A percentile compares a stretch with the other conserved stretches of the same genome.
These are phyloP conservation scores for Automeris io DNA, from an alignment of 2,888 invertebrate species.

Conservation along the genomic window DNA sequence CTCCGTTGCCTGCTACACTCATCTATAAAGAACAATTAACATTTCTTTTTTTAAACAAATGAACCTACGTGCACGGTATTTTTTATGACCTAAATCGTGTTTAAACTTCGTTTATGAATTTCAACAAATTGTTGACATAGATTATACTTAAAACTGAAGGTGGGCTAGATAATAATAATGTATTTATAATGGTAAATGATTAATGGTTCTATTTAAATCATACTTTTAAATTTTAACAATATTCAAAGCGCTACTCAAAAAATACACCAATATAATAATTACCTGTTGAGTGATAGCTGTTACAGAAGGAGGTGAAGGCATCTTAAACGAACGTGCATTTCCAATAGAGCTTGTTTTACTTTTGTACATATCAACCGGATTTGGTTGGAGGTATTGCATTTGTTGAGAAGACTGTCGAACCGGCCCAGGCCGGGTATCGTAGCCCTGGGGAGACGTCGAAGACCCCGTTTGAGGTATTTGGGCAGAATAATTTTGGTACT, in stretches of 20 bases:
- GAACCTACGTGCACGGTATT: too few species aligned
- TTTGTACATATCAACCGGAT: constrained; percentile 45
- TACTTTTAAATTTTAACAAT: too few species aligned
- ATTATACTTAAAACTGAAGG: too few species aligned
- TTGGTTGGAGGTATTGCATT: constrained; percentile 55
- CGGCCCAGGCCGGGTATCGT: constrained; percentile 25
- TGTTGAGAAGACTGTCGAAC: constrained; percentile 36
- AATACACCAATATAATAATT: constrained; percentile 8
- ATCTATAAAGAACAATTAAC: constrained; percentile 13
- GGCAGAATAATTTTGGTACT: constrained; percentile 44
- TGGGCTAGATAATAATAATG: too few species aligned
- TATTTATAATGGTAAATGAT: too few species aligned
- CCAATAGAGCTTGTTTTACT: constrained; percentile 30
- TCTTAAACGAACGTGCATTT: constrained; percentile 55
- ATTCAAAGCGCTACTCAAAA: too few species aligned
- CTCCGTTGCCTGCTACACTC: constrained; percentile 16
- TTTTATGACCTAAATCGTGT: too few species aligned
- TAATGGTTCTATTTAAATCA: too few species aligned
- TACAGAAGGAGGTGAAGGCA: constrained; percentile 65
- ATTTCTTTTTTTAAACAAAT: too few species aligned
- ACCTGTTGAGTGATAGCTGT: constrained; percentile 51
- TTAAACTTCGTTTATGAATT: too few species aligned
- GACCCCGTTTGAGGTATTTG: constrained; percentile 21
- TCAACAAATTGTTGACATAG: too few species aligned
- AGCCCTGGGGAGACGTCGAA: constrained; percentile 23